These are phyloP conservation scores for Bugulina stolonifera DNA, from an alignment of 2,888 invertebrate genomes.

Conservation along the genomic window DNA sequence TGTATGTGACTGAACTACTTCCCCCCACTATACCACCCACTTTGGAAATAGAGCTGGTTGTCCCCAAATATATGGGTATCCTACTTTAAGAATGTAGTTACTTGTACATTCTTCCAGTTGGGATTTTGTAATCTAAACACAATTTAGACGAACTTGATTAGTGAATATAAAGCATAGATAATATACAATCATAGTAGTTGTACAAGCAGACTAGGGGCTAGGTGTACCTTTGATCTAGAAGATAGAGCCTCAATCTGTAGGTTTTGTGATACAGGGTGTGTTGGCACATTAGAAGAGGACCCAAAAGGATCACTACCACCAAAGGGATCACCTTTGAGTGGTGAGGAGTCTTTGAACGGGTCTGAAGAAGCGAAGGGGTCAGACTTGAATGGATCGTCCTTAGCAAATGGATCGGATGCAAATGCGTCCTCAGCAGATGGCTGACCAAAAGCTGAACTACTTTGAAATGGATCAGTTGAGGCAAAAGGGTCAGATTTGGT, in stretches of 20 bases:
- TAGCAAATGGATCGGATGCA: conserved; percentile 41
- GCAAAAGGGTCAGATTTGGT: conserved; percentile 56
- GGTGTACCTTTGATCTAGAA: background rate
- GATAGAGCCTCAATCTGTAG: background rate
- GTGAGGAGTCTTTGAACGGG: conserved; percentile 43
- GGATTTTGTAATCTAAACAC: too few species aligned
- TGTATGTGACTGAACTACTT: too few species aligned
- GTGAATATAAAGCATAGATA: too few species aligned
- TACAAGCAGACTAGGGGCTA: too few species aligned
- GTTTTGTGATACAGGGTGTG: background rate
- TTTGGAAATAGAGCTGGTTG: too few species aligned
- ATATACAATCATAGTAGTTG: too few species aligned
- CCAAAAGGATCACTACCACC: conserved; percentile 36
- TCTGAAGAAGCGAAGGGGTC: conserved; percentile 60
- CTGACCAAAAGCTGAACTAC: background rate
- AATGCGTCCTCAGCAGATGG: conserved; percentile 32
- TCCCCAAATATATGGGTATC: too few species aligned
- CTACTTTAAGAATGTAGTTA: too few species aligned
- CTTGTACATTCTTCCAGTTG: too few species aligned
- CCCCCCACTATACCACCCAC: too few species aligned
- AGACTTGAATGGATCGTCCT: conserved; percentile 39
- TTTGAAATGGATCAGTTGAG: conserved; percentile 32
- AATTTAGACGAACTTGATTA: too few species aligned
- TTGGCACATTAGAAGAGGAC: conserved; percentile 27
- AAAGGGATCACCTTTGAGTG: conserved; percentile 35